Evolutionary conservation across 2,113 vertebrate genomes (phyloP), one percentile per base, ranked within the genome.

Genomic region (Halcyon senegalensis): DNA sequence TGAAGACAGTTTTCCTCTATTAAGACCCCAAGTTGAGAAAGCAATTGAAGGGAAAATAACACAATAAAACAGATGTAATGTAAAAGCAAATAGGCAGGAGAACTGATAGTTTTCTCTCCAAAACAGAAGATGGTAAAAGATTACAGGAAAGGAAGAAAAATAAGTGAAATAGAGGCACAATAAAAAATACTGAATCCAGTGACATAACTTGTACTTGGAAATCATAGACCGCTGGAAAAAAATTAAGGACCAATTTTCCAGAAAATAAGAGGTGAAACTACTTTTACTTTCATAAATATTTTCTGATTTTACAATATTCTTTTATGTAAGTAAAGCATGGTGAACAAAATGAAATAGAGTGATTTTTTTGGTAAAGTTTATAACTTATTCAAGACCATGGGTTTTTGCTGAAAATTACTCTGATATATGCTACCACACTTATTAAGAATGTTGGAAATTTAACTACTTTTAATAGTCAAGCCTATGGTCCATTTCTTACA

Each of bases 1-100:
- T 66, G 58, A 72, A 94, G 75, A 62, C 15, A 63, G 48, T 88
- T 95, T 96, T 95, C 79, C 21, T 91, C 64, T 92, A 50, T 86
- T 75, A 75, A 84, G 76, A 80, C 23, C 83, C 56, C 85, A 95
- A 96, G 80, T 39, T 68, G 77, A 77, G 95, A 96, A 97, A 89
- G 58, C 53, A 95, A 94, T 92, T 92, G 56, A 87, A 83, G 17
- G 37, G 55, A 89, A 92, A 96, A 94, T 88, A 95, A 79, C 31
- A 78, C 60, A 79, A 85, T 87, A 37, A 78, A 78, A 90, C 37
- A 91, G 78, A 84, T 70, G 25, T 33, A 91, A 93, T 39, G 48
- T 70, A 51, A 95, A 97, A 53, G 37, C 30, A 95, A 89, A 92
- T 81, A 82, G 64, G 35, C 41, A 70, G 19, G 20, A 85, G 13